Percentiles rank a stretch among this genome's conserved stretches.
phyloP scores from a whole-genome alignment of 1,140 invertebrate species.

The Aphaenogaster ashmeadi region DNA sequence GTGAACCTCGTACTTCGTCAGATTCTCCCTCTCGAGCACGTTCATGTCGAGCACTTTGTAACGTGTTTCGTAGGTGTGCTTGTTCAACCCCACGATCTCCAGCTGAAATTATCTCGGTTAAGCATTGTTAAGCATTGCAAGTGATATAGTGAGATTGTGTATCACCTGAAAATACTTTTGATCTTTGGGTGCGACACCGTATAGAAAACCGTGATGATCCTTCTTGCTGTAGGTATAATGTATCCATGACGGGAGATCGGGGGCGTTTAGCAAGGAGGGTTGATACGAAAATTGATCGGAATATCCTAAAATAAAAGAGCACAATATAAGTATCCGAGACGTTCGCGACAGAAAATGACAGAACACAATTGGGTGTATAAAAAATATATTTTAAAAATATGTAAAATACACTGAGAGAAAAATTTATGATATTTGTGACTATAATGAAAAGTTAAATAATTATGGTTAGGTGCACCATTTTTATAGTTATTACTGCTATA shows the following conservation, averaged over 20 bases:
- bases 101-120: conserved; percentile 86
- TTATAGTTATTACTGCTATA: too few species aligned
- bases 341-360: background rate
- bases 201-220: conserved; percentile 92
- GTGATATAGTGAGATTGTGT: background rate
- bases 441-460: too few species aligned
- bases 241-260: conserved; percentile 95
- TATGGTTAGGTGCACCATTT: too few species aligned
- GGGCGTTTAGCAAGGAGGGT: conserved; percentile 90
- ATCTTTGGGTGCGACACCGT: conserved; percentile 92
- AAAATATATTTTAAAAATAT: background rate
- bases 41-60: conserved; percentile 89
- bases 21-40: conserved; percentile 89
- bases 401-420: background rate
- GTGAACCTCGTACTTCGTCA: conserved; percentile 92
- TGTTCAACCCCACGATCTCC: conserved; percentile 93
- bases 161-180: conserved; percentile 87
- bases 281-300: conserved; percentile 89
- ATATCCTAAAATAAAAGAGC: conserved; percentile 67
- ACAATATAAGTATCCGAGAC: background rate
- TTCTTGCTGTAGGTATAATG: conserved; percentile 92
- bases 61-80: conserved; percentile 92
- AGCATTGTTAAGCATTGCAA: background rate
- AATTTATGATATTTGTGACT: too few species aligned
- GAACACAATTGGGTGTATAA: background rate